These are phyloP conservation scores for Silvanus unidentatus DNA, from an alignment of 2,888 invertebrate species.

Conservation along the genomic window DNA sequence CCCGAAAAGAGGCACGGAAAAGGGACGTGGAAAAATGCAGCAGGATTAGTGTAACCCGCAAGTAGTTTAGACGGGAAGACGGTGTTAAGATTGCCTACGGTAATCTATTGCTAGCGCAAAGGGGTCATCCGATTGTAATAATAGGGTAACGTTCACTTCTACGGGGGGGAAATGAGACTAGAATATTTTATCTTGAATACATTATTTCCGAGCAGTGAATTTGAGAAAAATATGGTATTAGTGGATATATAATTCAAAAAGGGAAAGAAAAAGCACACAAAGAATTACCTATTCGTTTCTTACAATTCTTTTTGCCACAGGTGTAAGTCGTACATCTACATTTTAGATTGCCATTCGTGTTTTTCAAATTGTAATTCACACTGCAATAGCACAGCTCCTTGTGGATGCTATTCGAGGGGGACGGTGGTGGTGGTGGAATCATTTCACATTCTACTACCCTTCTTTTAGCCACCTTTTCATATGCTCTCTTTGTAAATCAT, in stretches of 20 bases:
- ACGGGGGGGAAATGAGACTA: conserved; percentile 40
- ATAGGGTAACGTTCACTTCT: conserved; percentile 40
- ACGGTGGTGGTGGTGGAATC: too few relatives aligned
- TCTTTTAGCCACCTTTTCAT: too few relatives aligned
- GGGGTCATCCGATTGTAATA: conserved; percentile 44
- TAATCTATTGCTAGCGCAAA: conserved; percentile 34
- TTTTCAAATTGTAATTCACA: conserved; percentile 23
- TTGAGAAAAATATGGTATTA: conserved; percentile 39
- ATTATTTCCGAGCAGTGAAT: conserved; percentile 33
- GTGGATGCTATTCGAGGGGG: too few relatives aligned
- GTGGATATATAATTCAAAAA: conserved; percentile 31
- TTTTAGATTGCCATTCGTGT: conserved; percentile 30
- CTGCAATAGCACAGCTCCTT: too few relatives aligned
- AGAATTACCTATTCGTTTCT: too few relatives aligned
- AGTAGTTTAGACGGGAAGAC: conserved; percentile 7
- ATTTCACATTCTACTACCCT: too few relatives aligned
- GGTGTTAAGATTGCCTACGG: conserved; percentile 21
- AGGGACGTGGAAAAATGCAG: too few relatives aligned
- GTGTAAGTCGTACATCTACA: conserved; percentile 38
- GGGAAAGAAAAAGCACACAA: conserved; percentile 9
- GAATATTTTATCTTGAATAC: conserved; percentile 43
- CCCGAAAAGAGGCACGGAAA: neutral
- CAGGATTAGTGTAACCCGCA: too few relatives aligned
- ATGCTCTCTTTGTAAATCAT: too few relatives aligned
- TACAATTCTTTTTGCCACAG: conserved; percentile 31